These are phyloP conservation scores for Triplophysa dalaica DNA, from an alignment of 2,113 vertebrate genomes.

Conservation along the genomic window DNA sequence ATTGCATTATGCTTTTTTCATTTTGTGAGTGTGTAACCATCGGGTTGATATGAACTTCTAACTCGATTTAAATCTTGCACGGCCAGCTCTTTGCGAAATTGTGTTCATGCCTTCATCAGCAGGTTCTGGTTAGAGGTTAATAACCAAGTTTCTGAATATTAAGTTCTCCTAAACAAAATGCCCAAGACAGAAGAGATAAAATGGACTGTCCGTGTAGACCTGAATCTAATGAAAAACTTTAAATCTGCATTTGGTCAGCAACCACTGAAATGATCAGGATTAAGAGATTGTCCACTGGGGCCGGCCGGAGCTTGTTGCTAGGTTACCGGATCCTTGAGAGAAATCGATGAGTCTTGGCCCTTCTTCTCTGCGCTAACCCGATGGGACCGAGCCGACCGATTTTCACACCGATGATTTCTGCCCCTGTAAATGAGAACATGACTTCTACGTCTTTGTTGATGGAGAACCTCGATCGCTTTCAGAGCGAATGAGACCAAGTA, in stretches of 20 bases:
- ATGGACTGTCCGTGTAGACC: not conserved
- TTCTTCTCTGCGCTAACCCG: constrained; percentile 39
- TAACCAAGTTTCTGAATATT: not conserved
- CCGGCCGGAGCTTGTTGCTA: constrained; percentile 51
- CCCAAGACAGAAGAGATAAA: constrained; percentile 8
- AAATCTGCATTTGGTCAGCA: constrained; percentile 48
- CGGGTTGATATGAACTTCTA: not conserved
- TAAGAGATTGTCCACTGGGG: constrained; percentile 31
- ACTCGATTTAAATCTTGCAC: not conserved
- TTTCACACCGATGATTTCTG: constrained; percentile 45
- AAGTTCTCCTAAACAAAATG: not conserved
- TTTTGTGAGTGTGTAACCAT: too few species aligned
- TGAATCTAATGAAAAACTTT: constrained; percentile 41
- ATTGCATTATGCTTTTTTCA: too few species aligned
- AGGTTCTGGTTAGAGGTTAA: constrained; percentile 1
- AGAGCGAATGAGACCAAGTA: not conserved
- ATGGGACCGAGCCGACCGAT: constrained; percentile 45
- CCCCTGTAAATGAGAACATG: constrained; percentile 47
- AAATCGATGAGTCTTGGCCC: constrained; percentile 48
- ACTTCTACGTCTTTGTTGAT: constrained; percentile 41
- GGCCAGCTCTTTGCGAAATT: not conserved
- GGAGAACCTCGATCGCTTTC: constrained; percentile 39
- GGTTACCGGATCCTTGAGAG: constrained; percentile 49
- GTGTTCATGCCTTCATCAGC: constrained; percentile 2
- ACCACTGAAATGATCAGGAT: constrained; percentile 45